These are phyloP conservation scores for Sturnus vulgaris DNA, from an alignment of 2,113 vertebrate species.

Conservation along the genomic window DNA sequence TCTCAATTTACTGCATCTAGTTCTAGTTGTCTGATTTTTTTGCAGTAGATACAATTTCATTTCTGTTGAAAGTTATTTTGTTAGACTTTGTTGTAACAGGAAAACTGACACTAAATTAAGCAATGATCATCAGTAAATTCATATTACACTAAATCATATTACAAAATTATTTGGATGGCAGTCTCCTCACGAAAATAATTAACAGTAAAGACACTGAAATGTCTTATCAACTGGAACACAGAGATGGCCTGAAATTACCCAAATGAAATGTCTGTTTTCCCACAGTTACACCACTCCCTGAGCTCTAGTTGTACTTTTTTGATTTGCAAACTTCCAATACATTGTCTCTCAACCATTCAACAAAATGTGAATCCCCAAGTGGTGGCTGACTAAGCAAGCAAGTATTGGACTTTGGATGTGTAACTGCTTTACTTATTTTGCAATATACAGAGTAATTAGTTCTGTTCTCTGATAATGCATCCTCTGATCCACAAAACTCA, in stretches of 20 bases:
- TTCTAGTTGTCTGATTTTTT: not conserved
- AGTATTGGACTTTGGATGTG: not conserved
- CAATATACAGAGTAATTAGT: not conserved
- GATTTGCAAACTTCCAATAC: not conserved
- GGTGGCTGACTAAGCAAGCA: not conserved
- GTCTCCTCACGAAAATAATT: not conserved
- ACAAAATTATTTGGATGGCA: not conserved
- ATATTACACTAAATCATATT: not conserved
- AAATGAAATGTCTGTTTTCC: not conserved
- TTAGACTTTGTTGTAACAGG: not conserved
- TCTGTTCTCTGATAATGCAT: not conserved
- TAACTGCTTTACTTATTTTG: not conserved
- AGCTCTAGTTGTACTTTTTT: not conserved
- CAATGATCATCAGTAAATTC: not conserved
- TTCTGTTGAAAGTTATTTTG: not conserved
- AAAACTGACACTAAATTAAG: not conserved
- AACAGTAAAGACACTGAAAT: not conserved
- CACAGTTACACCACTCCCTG: not conserved
- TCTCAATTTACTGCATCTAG: not conserved
- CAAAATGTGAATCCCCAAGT: not conserved
- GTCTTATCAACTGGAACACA: not conserved
- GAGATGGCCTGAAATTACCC: not conserved
- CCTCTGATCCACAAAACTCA: not conserved
- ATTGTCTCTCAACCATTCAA: not conserved
- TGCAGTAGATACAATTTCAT: not conserved